Conservation (phyloP, 2,113 vertebrate genomes). For the Sturnus vulgaris region DNA sequence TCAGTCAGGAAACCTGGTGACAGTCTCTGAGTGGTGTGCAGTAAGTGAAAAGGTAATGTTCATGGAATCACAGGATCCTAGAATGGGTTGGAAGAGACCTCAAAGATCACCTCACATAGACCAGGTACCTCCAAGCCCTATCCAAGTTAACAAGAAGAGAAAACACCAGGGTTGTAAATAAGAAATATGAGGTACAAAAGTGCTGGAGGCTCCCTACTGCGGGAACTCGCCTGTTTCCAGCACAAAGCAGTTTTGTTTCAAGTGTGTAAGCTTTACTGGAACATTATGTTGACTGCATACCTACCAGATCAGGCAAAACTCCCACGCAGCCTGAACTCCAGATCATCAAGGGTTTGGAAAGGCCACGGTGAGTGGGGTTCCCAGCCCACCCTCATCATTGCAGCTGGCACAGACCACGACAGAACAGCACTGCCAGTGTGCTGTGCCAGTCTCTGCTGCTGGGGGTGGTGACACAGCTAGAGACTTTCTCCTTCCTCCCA, state of each 20-base stretch:
- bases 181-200: neutral
- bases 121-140: neutral
- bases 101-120: accelerated
- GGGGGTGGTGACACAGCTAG: neutral
- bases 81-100: neutral
- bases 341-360: neutral
- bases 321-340: neutral
- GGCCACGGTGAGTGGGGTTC: neutral
- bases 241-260: neutral
- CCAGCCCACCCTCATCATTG: neutral
- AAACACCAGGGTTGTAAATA: neutral
- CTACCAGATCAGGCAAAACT: neutral
- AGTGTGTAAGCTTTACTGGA: neutral
- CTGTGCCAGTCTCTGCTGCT: accelerated
- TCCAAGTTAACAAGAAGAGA: neutral
- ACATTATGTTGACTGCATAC: neutral
- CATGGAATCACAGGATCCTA: neutral
- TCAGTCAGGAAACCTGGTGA: neutral
- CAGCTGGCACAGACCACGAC: accelerated
- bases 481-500: neutral
- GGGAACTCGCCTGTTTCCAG: neutral
- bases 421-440: accelerated
- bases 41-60: neutral
- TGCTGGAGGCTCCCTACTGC: neutral
- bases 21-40: neutral